Percentiles rank a stretch among this genome's conserved stretches.
Evolutionary conservation across 2,797 vertebrate genomes (phyloP).

Genomic region (Schizopygopsis pylzovi): DNA sequence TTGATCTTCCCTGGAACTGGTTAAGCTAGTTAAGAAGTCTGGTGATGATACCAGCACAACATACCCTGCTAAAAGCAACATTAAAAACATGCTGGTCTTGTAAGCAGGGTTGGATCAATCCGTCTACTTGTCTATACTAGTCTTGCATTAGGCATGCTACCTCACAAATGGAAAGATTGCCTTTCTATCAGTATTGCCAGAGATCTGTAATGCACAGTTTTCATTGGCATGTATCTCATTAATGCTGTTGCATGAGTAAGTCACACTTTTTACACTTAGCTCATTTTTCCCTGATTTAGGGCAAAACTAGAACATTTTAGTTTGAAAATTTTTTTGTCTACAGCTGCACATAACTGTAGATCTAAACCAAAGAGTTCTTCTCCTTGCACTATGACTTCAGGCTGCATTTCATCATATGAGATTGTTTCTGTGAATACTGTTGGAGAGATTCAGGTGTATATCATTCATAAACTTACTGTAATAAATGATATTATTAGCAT

Average conservation of each 20-base stretch:
- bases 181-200: background rate
- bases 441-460: background rate
- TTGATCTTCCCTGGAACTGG: background rate
- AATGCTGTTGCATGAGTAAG: slow-evolving; percentile 3
- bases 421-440: slow-evolving; percentile 13
- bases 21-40: background rate
- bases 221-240: background rate
- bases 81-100: background rate
- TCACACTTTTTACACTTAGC: background rate
- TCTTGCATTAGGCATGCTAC: background rate
- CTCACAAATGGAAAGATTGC: slow-evolving; percentile 18
- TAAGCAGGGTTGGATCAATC: background rate
- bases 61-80: background rate
- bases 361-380: background rate
- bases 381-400: background rate
- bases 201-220: slow-evolving; percentile 19
- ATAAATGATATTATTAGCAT: slow-evolving; percentile 5
- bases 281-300: background rate
- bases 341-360: background rate
- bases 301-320: background rate
- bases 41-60: background rate
- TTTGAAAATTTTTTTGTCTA: background rate
- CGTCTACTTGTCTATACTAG: slow-evolving; percentile 36
- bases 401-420: slow-evolving; percentile 18
- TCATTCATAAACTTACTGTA: slow-evolving; percentile 4